These are phyloP conservation scores for Tipula unca DNA, from an alignment of 2,888 invertebrate genomes.

Conservation along the genomic window DNA sequence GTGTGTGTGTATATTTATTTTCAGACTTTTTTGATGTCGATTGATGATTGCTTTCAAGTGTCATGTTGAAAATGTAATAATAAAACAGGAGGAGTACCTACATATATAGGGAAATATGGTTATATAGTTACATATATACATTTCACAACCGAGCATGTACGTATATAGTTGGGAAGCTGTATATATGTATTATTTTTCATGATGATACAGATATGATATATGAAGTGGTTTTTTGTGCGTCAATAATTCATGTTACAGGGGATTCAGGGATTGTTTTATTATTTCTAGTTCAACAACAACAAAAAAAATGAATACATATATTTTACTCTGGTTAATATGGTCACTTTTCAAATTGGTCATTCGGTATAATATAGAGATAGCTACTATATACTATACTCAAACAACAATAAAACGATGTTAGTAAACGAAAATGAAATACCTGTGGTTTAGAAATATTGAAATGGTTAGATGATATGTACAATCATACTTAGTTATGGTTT, in stretches of 20 bases:
- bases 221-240: conserved; percentile 4
- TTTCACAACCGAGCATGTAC: background rate
- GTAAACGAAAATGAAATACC: background rate
- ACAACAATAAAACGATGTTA: background rate
- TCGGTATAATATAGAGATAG: background rate
- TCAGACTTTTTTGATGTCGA: background rate
- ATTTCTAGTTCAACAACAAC: background rate
- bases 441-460: background rate
- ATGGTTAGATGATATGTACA: background rate
- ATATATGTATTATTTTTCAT: background rate
- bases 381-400: background rate
- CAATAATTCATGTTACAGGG: background rate
- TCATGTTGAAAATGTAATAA: background rate
- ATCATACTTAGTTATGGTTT: background rate
- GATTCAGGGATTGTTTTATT: background rate
- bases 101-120: background rate
- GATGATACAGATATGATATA: background rate
- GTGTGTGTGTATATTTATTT: too few relatives aligned
- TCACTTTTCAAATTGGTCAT: background rate
- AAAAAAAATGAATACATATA: background rate
- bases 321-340: background rate
- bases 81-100: background rate
- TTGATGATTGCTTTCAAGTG: background rate
- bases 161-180: background rate
- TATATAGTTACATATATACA: background rate